phyloP scores from a whole-genome alignment of 2,113 vertebrate genomes.

The Ancistrus triradiatus region DNA sequence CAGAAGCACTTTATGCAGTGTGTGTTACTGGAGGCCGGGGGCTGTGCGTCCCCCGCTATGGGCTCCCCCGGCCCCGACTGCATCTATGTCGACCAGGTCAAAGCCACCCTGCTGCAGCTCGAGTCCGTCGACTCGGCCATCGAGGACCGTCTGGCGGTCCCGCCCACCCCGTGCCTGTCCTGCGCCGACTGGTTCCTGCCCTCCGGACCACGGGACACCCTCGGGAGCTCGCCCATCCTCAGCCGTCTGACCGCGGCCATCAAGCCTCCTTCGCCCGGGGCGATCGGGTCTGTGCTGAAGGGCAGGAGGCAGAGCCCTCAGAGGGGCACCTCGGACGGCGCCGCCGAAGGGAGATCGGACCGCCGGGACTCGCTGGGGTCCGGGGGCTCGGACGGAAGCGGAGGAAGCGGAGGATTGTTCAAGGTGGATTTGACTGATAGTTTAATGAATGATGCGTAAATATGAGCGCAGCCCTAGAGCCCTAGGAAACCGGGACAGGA shows the following conservation, averaged over 20 bases:
- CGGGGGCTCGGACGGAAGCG: conserved; percentile 63
- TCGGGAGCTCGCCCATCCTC: conserved; percentile 69
- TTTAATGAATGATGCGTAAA: too few species aligned
- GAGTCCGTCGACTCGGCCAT: conserved; percentile 74
- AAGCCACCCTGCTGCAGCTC: conserved; percentile 83
- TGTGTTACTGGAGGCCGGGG: conserved; percentile 87
- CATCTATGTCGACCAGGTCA: conserved; percentile 91
- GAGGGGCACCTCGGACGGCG: conserved; percentile 61
- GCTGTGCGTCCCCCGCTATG: conserved; percentile 76
- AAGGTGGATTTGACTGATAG: too few species aligned
- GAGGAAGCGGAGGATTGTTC: conserved; percentile 61
- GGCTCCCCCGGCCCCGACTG: conserved; percentile 87
- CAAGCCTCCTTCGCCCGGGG: conserved; percentile 56
- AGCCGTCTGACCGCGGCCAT: conserved; percentile 70
- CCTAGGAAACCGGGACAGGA: too few species aligned
- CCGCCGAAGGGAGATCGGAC: conserved; percentile 61
- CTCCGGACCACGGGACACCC: conserved; percentile 68
- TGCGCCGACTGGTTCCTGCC: conserved; percentile 91
- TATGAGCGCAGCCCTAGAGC: too few species aligned
- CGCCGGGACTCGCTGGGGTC: conserved; percentile 61
- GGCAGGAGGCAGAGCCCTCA: conserved; percentile 69
- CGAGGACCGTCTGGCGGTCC: conserved; percentile 73
- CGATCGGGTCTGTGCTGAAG: conserved; percentile 47
- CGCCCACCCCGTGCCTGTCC: conserved; percentile 73
- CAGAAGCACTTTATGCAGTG: conserved; percentile 88